Evolutionary conservation across 2,113 vertebrate species (phyloP), one percentile per base, ranked within the genome.

Genomic region (Mesoclemmys tuberculata): DNA sequence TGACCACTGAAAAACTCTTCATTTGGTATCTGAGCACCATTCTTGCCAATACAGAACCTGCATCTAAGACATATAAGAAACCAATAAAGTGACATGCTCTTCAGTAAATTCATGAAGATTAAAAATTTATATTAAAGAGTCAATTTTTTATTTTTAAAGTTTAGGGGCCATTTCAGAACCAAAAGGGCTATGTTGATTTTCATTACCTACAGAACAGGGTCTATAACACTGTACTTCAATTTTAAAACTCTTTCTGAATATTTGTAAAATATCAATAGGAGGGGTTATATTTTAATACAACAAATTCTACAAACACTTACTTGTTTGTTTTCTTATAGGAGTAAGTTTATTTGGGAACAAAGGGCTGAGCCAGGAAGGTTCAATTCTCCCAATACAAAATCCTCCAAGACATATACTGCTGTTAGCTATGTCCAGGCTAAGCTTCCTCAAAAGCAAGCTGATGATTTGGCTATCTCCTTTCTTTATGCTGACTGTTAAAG

Each of bases 321-420:
- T 98, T 90, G 95, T 98, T 94, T 94, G 98, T 86, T 96, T 97
- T 44, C 96, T 98, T 35, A 97, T 90, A 84, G 98, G 98, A 81
- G 94, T 85, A 9, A 88, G 80, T 90, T 98, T 98, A 52, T 99
- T 98, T 9, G 98, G 98, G 95, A 99, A 99, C 90, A 99, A 98
- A 84, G 99, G 98, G 93, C 97, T 96, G 56, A 99, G 98, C 99
- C 99, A 99, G 4, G 98, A 97, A 22, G 99, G 98, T 46, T 99
- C 99, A 26, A 99, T 97, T 84, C 95, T 98, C 24, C 99, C 99
- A 68, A 99, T 98, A 35, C 99, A 96, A 95, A 99, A 99, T 88
- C 99, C 99, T 61, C 99, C 99, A 54, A 99, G 98, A 91, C 99
- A 99, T 86, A 99, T 99, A 82, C 99, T 99, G 51, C 98, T 98